phyloP scores from a whole-genome alignment of 2,797 vertebrate genomes.

The Aphelocoma californica region DNA sequence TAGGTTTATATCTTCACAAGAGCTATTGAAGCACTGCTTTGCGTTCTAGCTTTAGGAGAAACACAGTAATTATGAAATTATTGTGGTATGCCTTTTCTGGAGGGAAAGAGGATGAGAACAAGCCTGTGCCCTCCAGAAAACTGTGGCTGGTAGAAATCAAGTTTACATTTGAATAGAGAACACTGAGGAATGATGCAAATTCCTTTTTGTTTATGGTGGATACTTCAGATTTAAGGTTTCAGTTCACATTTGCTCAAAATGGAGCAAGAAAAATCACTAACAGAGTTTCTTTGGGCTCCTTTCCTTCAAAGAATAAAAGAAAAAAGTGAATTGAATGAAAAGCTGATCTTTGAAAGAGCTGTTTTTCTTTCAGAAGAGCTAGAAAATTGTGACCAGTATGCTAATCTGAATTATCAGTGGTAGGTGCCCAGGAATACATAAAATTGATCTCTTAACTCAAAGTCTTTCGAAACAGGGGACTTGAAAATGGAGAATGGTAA shows the following conservation, averaged over 20 bases:
- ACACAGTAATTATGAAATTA: not conserved
- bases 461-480: not conserved
- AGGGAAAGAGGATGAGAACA: not conserved
- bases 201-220: not conserved
- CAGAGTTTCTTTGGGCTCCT: not conserved
- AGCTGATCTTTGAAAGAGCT: not conserved
- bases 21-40: not conserved
- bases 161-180: not conserved
- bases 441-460: not conserved
- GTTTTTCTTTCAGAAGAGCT: not conserved
- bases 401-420: not conserved
- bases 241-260: not conserved
- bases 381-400: not conserved
- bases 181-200: not conserved
- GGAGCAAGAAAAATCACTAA: not conserved
- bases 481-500: not conserved
- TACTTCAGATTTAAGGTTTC: not conserved
- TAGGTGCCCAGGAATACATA: not conserved
- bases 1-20: not conserved
- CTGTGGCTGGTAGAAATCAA: not conserved
- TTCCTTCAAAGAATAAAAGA: not conserved
- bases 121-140: not conserved
- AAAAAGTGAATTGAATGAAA: not conserved
- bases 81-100: not conserved
- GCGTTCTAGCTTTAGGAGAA: not conserved